phyloP scores from a whole-genome alignment of 2,888 invertebrate species.

The Drosophila antonietae region DNA sequence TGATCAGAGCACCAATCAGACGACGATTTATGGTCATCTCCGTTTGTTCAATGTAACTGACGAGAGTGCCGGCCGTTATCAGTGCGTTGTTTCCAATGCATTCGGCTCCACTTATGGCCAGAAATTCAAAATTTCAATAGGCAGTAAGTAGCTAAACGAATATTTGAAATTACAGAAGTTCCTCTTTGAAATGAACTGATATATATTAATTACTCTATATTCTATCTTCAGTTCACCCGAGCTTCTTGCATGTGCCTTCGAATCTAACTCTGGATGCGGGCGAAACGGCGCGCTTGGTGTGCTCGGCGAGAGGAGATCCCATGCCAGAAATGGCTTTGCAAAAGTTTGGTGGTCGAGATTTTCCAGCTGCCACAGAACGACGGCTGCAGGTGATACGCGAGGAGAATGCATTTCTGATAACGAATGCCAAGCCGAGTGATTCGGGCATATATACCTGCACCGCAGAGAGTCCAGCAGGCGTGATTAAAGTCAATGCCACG shows the following conservation, averaged over 20 bases:
- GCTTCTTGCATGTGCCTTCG: slow-evolving; percentile 92
- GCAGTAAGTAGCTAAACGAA: slow-evolving; percentile 86
- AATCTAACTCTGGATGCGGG: slow-evolving; percentile 94
- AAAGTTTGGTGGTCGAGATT: slow-evolving; percentile 96
- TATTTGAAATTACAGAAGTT: background rate
- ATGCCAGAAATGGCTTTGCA: slow-evolving; percentile 95
- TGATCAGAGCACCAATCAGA: slow-evolving; percentile 85
- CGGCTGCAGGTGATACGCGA: slow-evolving; percentile 96
- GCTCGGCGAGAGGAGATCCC: slow-evolving; percentile 95
- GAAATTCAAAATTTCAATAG: slow-evolving; percentile 93
- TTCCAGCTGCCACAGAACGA: slow-evolving; percentile 96
- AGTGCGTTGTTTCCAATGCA: slow-evolving; percentile 95
- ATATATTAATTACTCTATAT: background rate
- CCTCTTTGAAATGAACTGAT: background rate
- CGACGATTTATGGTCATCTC: slow-evolving; percentile 90
- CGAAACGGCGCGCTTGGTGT: slow-evolving; percentile 93
- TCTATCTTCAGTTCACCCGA: slow-evolving; percentile 89
- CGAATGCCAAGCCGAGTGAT: slow-evolving; percentile 94
- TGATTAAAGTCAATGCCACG: slow-evolving; percentile 93
- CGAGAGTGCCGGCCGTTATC: slow-evolving; percentile 94
- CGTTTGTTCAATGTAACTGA: slow-evolving; percentile 91
- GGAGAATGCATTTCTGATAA: slow-evolving; percentile 96
- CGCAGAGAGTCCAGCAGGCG: slow-evolving; percentile 95
- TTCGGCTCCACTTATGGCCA: slow-evolving; percentile 95
- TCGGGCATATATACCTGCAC: slow-evolving; percentile 97